Percentiles rank a stretch among this genome's conserved stretches.
phyloP scores from a whole-genome alignment of 2,888 invertebrate genomes.

The Parnassius glacialis region DNA sequence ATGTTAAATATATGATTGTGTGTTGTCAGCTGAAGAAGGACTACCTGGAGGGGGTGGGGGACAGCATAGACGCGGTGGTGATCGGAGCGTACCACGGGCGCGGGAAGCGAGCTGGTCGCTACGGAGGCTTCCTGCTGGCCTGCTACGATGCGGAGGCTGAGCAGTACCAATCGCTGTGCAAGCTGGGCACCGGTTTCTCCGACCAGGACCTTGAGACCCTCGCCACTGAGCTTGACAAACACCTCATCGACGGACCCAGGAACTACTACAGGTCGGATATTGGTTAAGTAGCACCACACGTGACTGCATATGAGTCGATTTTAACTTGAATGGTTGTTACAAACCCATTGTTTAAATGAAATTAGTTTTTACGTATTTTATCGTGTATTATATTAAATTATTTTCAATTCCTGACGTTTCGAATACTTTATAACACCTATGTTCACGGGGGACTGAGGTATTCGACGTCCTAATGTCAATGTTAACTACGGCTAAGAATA shows the following conservation, averaged over 20 bases:
- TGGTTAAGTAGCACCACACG: too few species aligned
- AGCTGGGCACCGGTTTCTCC: slow-evolving; percentile 95
- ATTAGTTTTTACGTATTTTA: too few species aligned
- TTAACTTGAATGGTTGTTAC: too few species aligned
- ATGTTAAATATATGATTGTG: too few species aligned
- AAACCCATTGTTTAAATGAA: too few species aligned
- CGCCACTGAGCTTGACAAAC: slow-evolving; percentile 86
- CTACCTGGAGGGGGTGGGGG: slow-evolving; percentile 97
- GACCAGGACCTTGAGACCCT: slow-evolving; percentile 93
- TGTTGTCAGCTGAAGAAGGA: slow-evolving; percentile 91
- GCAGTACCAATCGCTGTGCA: slow-evolving; percentile 88
- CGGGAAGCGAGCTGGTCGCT: slow-evolving; percentile 95
- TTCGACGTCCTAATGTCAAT: too few species aligned
- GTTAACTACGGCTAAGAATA: too few species aligned
- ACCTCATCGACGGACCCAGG: slow-evolving; percentile 87
- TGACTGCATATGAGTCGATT: too few species aligned
- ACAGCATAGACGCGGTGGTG: slow-evolving; percentile 97
- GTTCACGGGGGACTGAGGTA: too few species aligned
- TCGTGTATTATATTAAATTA: too few species aligned
- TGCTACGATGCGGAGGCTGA: slow-evolving; percentile 95
- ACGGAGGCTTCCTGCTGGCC: slow-evolving; percentile 97
- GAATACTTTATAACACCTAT: too few species aligned
- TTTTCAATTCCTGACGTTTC: too few species aligned
- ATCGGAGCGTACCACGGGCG: slow-evolving; percentile 96
- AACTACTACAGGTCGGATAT: slow-evolving; percentile 86